Evolutionary conservation across 2,797 vertebrate genomes (phyloP), one percentile per base, ranked within the genome.

Genomic region (Mormyrus proboscirostris): DNA sequence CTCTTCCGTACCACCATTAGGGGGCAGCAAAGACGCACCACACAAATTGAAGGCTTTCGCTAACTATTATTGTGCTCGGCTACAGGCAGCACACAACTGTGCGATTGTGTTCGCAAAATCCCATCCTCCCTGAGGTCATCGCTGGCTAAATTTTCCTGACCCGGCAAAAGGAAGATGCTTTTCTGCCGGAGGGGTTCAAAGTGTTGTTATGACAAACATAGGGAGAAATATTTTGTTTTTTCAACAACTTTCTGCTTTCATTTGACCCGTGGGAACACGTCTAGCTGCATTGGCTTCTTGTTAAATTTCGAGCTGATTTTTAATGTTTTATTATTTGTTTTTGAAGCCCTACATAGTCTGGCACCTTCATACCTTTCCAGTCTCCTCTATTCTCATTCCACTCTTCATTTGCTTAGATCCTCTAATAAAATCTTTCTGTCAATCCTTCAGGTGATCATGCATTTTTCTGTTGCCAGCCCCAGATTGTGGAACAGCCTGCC

Each of bases 11-110:
- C 29, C 12, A 38, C 65, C 95, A 92, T 91, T 9, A 91, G 95
- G 93, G 93, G 95, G 93, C 94, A 95, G 91, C 93, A 95, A 92
- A 90, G 92, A 16, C 89, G 89, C 91, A 89, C 2, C 14, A 50
- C 89, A 73, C 19, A 53, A 8, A 65, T 4, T 4, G 7, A 76
- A n/a, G 88, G 62, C 16, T 29, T 82, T 86, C 22, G 12, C 62
- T 14, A 91, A 88, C 89, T 90, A 33, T 33, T 90, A 90, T 90
- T 91, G 91, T 89, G 76, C 90, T 91, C 82, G 88, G 90, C 90
- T 88, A 92, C 92, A 91, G 92, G 91, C 89, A 6, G 2, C 22
- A 44, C 90, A 92, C 90, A 47, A 3, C 89, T 90, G 90, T 41
- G 22, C 5, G 22, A 62, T 92, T 38, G 29, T 92, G 91, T 93